phyloP scores from a whole-genome alignment of 2,113 vertebrate genomes.

The Podiceps cristatus region DNA sequence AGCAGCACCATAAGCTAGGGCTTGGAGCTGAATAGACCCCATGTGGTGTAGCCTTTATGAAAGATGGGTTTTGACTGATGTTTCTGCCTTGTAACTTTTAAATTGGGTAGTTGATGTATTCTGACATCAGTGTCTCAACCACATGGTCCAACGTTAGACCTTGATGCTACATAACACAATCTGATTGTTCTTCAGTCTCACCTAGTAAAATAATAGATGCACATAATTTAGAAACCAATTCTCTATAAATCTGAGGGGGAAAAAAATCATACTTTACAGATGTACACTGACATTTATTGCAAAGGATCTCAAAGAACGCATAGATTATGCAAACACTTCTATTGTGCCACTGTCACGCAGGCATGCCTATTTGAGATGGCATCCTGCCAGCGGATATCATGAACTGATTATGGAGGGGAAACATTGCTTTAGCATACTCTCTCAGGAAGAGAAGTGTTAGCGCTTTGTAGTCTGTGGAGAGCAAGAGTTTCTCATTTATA shows the following conservation, averaged over 20 bases:
- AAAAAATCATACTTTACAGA: not conserved
- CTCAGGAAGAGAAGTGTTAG: not conserved
- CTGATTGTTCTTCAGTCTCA: not conserved
- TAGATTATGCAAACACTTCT: not conserved
- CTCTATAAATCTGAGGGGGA: not conserved
- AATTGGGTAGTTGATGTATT: accelerated
- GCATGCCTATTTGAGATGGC: not conserved
- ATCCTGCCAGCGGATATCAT: not conserved
- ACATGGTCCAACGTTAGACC: not conserved
- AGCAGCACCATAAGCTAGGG: accelerated
- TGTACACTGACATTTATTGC: not conserved
- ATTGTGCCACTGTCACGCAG: not conserved
- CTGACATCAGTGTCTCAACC: not conserved
- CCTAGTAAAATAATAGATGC: not conserved
- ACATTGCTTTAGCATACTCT: not conserved
- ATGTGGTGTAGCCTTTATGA: not conserved
- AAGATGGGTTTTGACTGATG: not conserved
- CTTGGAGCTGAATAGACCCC: not conserved
- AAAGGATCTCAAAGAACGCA: not conserved
- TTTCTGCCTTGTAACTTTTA: not conserved
- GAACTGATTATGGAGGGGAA: not conserved
- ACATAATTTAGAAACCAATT: not conserved
- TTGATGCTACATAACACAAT: accelerated
- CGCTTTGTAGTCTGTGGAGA: not conserved
- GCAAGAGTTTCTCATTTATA: not conserved